Conservation (phyloP, 2,888 invertebrate genomes). For the Nemapogon koenigi region DNA sequence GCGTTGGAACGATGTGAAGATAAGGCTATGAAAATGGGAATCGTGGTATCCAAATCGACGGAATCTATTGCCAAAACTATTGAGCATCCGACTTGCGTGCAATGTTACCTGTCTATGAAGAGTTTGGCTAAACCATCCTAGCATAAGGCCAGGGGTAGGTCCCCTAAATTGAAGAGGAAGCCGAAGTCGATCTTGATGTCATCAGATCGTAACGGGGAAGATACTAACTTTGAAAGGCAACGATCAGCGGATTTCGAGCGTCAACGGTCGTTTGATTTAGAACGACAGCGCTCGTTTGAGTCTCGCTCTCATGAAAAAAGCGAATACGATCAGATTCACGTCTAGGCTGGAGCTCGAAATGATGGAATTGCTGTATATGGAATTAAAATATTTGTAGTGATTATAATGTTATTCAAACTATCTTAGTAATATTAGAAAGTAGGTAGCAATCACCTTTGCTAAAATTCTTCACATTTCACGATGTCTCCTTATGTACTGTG, state of each 20-base stretch:
- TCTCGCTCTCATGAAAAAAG: constrained; percentile 35
- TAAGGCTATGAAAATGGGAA: constrained; percentile 59
- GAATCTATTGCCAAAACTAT: constrained; percentile 63
- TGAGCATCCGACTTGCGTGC: constrained; percentile 75
- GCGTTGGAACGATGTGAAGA: constrained; percentile 57
- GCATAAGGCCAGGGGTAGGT: constrained; percentile 72
- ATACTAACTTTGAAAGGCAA: constrained; percentile 39
- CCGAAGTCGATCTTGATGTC: constrained; percentile 41
- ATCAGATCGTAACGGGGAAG: constrained; percentile 53
- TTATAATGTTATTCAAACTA: background rate
- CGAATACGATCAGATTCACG: constrained; percentile 66
- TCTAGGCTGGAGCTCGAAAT: constrained; percentile 36
- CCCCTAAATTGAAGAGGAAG: constrained; percentile 51
- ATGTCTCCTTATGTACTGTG: no score
- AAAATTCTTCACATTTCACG: no score
- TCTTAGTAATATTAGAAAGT: no score
- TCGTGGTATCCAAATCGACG: constrained; percentile 62
- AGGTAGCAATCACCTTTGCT: no score
- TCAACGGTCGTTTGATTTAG: no score
- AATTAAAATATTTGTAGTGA: background rate
- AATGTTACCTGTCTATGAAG: constrained; percentile 73
- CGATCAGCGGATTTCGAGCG: constrained; percentile 19
- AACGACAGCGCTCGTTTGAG: constrained; percentile 28
- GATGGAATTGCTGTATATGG: constrained; percentile 3
- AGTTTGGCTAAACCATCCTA: constrained; percentile 66